phyloP scores from a whole-genome alignment of 2,113 vertebrate species.

The Catharus minimus region DNA sequence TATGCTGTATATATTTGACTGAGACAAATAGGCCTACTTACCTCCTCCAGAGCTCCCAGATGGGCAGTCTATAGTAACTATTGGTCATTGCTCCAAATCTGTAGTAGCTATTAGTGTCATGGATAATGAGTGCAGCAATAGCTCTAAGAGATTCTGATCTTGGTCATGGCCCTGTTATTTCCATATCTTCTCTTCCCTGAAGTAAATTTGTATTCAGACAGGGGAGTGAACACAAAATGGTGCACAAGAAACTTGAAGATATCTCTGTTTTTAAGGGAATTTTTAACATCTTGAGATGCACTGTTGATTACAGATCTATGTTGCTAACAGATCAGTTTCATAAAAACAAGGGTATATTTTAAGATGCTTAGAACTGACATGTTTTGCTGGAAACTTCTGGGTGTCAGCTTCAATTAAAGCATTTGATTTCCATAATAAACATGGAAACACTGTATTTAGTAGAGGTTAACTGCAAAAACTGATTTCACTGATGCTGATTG shows the following conservation, averaged over 20 bases:
- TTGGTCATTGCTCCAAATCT: neutral
- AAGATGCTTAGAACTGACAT: neutral
- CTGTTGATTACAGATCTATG: neutral
- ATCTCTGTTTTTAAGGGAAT: neutral
- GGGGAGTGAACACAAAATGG: neutral
- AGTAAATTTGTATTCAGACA: neutral
- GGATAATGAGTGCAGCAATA: neutral
- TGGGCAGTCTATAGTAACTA: neutral
- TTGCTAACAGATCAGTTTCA: neutral
- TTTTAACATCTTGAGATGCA: neutral
- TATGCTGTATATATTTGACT: neutral
- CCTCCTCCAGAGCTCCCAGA: neutral
- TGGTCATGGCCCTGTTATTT: neutral
- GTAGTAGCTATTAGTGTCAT: neutral
- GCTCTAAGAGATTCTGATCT: neutral
- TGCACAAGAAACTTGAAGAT: neutral
- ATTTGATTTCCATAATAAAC: neutral
- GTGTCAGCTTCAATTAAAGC: neutral
- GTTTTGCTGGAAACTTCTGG: neutral
- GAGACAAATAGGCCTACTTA: accelerated
- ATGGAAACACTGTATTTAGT: neutral
- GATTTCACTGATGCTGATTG: neutral
- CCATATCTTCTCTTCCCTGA: neutral
- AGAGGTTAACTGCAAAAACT: neutral
- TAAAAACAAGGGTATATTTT: neutral